A percentile compares a stretch with the other conserved stretches of the same genome.
Conservation (phyloP, 2,113 vertebrate genomes). For the Scomber colias region DNA sequence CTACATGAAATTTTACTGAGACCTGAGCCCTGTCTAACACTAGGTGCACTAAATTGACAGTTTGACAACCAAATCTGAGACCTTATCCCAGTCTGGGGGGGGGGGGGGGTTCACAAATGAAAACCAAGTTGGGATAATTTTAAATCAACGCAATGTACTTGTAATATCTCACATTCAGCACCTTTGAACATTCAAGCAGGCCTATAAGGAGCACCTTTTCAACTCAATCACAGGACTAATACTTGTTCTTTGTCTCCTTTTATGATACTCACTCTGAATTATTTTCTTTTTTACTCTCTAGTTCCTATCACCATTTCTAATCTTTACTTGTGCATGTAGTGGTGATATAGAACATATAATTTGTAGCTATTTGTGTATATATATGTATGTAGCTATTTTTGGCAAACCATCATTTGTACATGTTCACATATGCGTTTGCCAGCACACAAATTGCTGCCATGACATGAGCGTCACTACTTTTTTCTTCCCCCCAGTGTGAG, state of each 20-base stretch:
- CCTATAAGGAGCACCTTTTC: too few relatives aligned
- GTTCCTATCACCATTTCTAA: not conserved
- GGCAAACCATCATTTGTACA: conserved; percentile 3
- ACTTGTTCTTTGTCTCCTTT: not conserved
- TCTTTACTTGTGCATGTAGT: not conserved
- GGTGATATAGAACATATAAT: not conserved
- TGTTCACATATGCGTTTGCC: conserved; percentile 30
- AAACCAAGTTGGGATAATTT: not conserved
- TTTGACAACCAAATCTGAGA: not conserved
- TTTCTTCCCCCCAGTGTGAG: conserved; percentile 3
- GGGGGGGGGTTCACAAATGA: not conserved
- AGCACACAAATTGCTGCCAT: conserved; percentile 42
- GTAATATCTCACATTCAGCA: too few relatives aligned
- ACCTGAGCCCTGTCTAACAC: not conserved
- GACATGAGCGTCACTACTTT: conserved; percentile 25
- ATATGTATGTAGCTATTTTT: not conserved
- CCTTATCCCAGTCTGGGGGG: not conserved
- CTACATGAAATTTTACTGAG: not conserved
- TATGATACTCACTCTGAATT: not conserved
- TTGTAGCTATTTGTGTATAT: too few relatives aligned
- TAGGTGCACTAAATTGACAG: not conserved
- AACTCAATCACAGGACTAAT: not conserved
- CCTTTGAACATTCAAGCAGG: too few relatives aligned
- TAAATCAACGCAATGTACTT: not conserved
- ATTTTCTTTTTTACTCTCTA: not conserved